Conservation (phyloP, 2,797 vertebrate species). For the Hippocampus kuda region DNA sequence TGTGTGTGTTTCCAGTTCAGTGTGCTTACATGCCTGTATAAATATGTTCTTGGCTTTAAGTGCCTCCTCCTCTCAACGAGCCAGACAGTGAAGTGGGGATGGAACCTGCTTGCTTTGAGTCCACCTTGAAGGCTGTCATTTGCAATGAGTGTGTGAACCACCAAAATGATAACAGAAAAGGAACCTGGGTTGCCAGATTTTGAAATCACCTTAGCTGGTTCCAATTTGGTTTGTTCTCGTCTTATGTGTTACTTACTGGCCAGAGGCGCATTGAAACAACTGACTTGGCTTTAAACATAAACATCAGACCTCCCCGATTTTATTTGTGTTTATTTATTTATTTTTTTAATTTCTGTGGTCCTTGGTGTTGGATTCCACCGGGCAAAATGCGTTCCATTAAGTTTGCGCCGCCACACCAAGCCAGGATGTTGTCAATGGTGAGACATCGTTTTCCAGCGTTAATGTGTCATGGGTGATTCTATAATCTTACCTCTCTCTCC, state of each 20-base stretch:
- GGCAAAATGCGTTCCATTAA: conserved; percentile 36
- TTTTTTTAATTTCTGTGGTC: conserved; percentile 6
- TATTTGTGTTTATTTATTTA: background rate
- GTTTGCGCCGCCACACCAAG: conserved; percentile 23
- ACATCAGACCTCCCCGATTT: conserved; percentile 35
- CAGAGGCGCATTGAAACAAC: conserved; percentile 15
- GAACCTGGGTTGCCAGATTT: conserved; percentile 41
- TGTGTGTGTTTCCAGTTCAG: conserved; percentile 9
- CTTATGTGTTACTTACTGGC: conserved; percentile 16
- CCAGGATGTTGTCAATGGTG: conserved; percentile 44
- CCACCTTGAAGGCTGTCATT: conserved; percentile 3
- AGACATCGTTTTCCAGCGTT: conserved; percentile 15
- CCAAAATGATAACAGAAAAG: conserved; percentile 37
- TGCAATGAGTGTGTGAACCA: conserved; percentile 20
- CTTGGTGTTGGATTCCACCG: conserved; percentile 34
- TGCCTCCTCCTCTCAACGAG: conserved; percentile 25
- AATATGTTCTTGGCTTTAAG: conserved; percentile 19
- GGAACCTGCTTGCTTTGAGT: conserved; percentile 13
- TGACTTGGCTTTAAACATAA: conserved; percentile 26
- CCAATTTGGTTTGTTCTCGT: background rate
- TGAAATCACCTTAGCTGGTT: conserved; percentile 24
- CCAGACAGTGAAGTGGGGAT: conserved; percentile 25
- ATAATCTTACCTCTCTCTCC: conserved; percentile 34
- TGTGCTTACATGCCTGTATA: conserved; percentile 17
- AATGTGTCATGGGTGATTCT: conserved; percentile 45